Conservation (phyloP, 2,113 vertebrate species). For the Sinocyclocheilus anshuiensis region DNA sequence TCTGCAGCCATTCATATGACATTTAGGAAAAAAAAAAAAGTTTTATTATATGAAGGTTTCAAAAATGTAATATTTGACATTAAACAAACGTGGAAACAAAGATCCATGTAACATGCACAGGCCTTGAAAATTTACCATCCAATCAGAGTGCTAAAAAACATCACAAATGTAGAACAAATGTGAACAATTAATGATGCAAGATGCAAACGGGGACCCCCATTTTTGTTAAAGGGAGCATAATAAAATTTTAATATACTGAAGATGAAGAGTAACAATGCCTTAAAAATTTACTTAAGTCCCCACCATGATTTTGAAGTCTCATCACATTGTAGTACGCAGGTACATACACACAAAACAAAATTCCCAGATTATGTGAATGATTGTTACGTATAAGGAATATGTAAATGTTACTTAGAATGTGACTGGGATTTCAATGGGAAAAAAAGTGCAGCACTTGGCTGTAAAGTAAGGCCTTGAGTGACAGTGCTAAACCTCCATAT, state of each 20-base stretch:
- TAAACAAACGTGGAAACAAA: neutral
- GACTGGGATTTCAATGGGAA: neutral
- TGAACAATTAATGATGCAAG: neutral
- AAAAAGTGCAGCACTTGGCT: neutral
- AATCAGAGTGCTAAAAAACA: neutral
- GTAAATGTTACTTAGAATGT: neutral
- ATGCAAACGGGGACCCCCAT: neutral
- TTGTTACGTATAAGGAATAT: neutral
- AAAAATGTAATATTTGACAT: neutral
- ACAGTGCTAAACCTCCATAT: slow-evolving; percentile 7
- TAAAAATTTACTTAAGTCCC: neutral
- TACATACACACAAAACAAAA: neutral
- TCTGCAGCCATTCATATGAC: neutral
- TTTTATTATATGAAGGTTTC: neutral
- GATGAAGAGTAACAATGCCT: neutral
- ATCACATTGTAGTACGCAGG: neutral
- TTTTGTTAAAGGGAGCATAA: neutral
- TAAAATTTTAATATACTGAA: neutral
- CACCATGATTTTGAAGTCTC: neutral
- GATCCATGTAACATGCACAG: neutral
- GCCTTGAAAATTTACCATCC: neutral
- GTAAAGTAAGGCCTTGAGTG: neutral
- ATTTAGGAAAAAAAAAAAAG: neutral
- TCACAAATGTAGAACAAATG: neutral
- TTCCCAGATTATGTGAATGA: neutral